These are phyloP conservation scores for Spodoptera exigua DNA, from an alignment of 2,888 invertebrate species.

Conservation along the genomic window DNA sequence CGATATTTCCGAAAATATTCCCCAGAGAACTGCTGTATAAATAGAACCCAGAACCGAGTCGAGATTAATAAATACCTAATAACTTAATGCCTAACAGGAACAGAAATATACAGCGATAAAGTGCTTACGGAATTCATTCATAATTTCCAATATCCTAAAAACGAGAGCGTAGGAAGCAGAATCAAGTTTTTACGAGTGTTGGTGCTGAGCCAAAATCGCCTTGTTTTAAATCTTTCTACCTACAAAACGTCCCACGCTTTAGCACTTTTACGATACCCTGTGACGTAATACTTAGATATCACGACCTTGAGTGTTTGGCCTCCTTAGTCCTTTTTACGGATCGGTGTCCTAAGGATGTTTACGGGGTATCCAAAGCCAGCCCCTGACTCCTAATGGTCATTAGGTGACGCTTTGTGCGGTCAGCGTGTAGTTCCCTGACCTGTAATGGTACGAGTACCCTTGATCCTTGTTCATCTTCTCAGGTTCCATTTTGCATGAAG, in stretches of 20 bases:
- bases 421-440: no score
- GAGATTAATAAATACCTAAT: slow-evolving; percentile 44
- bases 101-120: slow-evolving; percentile 37
- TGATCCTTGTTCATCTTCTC: no score
- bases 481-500: no score
- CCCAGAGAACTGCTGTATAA: slow-evolving; percentile 12
- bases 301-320: slow-evolving; percentile 23
- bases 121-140: slow-evolving; percentile 50
- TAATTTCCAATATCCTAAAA: slow-evolving; percentile 46
- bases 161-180: slow-evolving; percentile 33
- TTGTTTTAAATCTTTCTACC: slow-evolving; percentile 51
- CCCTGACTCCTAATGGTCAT: no score
- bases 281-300: slow-evolving; percentile 47
- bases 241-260: slow-evolving; percentile 40
- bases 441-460: no score
- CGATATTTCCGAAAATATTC: slow-evolving; percentile 23
- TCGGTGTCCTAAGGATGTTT: no score
- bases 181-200: slow-evolving; percentile 50
- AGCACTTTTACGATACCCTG: slow-evolving; percentile 44
- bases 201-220: slow-evolving; percentile 52
- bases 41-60: slow-evolving; percentile 7
- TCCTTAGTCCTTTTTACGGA: no score
- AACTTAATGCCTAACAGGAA: slow-evolving; percentile 33
- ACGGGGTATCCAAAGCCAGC: no score
- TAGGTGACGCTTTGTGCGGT: no score